phyloP scores from a whole-genome alignment of 2,113 vertebrate species.

The Nothoprocta perdicaria region DNA sequence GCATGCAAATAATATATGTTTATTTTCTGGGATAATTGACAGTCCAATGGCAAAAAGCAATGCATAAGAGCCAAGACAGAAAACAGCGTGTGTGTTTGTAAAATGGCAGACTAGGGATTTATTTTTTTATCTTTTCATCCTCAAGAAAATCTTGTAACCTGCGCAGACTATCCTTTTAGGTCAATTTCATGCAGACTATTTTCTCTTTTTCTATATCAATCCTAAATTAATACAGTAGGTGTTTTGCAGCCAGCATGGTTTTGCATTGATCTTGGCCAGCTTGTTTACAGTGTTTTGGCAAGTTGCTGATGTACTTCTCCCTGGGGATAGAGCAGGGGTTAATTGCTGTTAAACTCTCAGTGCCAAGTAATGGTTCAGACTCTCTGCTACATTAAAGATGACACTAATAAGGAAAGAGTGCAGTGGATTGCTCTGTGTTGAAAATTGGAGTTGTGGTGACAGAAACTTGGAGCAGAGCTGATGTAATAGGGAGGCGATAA shows the following conservation, averaged over 20 bases:
- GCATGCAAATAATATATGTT: neutral
- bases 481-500: constrained; percentile 83
- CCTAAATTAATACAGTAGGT: constrained; percentile 80
- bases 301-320: constrained; percentile 87
- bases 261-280: constrained; percentile 83
- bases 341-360: constrained; percentile 91
- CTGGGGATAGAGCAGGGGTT: constrained; percentile 87
- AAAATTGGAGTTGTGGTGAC: constrained; percentile 84
- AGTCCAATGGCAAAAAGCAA: neutral
- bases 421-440: constrained; percentile 81
- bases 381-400: constrained; percentile 88
- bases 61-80: neutral
- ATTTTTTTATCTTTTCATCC: constrained; percentile 5
- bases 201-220: constrained; percentile 63
- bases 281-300: constrained; percentile 91
- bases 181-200: constrained; percentile 65
- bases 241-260: constrained; percentile 72
- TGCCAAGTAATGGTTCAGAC: constrained; percentile 85
- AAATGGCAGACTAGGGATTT: neutral
- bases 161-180: constrained; percentile 40
- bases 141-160: constrained; percentile 43
- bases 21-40: neutral
- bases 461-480: constrained; percentile 83
- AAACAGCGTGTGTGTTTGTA: neutral
- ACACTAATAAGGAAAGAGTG: constrained; percentile 89